Base-by-base conservation (phyloP, 1,140 invertebrate species). In the Drosophila athabasca region DNA sequence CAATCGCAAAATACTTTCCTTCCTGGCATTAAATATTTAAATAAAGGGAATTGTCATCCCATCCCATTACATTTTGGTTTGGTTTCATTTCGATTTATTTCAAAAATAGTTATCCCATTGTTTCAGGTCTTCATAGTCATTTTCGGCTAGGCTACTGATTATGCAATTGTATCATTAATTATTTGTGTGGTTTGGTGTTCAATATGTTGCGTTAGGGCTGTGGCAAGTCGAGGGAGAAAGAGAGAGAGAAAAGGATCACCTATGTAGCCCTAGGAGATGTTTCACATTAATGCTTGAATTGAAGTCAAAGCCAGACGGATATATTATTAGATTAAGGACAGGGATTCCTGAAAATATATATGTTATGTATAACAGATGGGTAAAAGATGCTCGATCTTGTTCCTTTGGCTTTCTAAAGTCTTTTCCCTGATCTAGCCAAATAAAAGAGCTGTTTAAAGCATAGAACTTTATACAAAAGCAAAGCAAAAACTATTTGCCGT, bases 1-100 rank as follows among this genome's bases (percentile, higher is more conserved):
- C 71, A 74, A 59, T 74, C 66, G 57, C 69, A 73, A 73, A 52
- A 62, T 73, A 41, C 69, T 51, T 73, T 62, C 68, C 67, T 70
- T 70, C 65, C 31, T 41, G 24, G 31, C 51, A 69, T 69, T 69
- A 58, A 69, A 69, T 26, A 57, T 57, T 69, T 57, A 68, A 44
- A 22, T 41, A 24, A 13, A n/a, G 9, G 6, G n/a, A 19, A 31
- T 39, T 35, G n/a, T 13, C 29, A 52, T 52, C 19, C 3, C 24
- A 26, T 5, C 35, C 35, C 29, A 31, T 15, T 19, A 13, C 31
- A 29, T 24, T n/a, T 49, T n/a, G 29, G 52, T 68, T 54, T 43
- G 22, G 49, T 69, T 29, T 39, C 13, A 11, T 13, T 13, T 39
- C 13, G 11, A 2, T 39, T 39, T 39, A 13, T 13, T 5, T 3